Conservation (phyloP, 1,140 invertebrate species). For the Charaxes varanes region DNA sequence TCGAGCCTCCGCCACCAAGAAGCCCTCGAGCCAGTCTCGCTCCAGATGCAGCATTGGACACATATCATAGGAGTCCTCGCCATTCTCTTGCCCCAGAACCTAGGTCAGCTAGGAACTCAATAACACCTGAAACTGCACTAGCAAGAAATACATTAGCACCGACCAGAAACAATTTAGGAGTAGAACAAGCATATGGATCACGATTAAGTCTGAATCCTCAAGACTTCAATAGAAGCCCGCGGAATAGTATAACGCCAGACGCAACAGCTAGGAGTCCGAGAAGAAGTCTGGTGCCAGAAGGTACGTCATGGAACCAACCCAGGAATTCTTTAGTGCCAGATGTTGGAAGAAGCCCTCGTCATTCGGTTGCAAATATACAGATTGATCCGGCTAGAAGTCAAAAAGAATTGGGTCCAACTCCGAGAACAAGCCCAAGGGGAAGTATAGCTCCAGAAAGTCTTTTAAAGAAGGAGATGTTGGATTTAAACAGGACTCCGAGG, state of each 20-base stretch:
- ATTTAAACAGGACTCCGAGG: conserved; percentile 74
- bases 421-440: conserved; percentile 76
- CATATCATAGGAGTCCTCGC: conserved; percentile 76
- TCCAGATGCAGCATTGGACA: conserved; percentile 75
- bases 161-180: conserved; percentile 77
- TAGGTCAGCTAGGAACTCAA: conserved; percentile 75
- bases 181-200: conserved; percentile 70
- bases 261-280: conserved; percentile 71
- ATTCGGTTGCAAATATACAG: conserved; percentile 73
- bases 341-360: conserved; percentile 74
- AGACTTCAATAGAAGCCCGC: conserved; percentile 77
- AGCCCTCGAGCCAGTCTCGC: conserved; percentile 78
- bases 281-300: conserved; percentile 77
- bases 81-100: conserved; percentile 77
- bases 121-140: conserved; percentile 73
- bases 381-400: conserved; percentile 73
- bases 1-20: conserved; percentile 69
- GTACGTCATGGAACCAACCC: conserved; percentile 68
- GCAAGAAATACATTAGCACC: conserved; percentile 72
- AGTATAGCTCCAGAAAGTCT: conserved; percentile 73
- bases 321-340: conserved; percentile 65
- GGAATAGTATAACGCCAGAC: conserved; percentile 78
- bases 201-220: conserved; percentile 75
- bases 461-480: conserved; percentile 61
- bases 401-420: conserved; percentile 76